Conservation (phyloP, 1,140 invertebrate species). For the Melanaphis sacchari region DNA sequence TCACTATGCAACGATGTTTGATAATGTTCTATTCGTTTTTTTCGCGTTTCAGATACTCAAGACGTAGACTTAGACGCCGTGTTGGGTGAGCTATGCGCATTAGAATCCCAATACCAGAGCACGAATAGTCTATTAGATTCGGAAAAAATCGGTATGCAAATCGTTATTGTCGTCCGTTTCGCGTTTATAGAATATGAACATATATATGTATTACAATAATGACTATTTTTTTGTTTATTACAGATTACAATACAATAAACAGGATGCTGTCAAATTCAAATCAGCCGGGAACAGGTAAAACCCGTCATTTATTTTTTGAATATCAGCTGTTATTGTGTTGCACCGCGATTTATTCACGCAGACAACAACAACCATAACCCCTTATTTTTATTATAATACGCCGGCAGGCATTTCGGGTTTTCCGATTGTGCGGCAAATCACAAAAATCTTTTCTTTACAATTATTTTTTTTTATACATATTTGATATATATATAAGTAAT, state of each 20-base stretch:
- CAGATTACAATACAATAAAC: slow-evolving; percentile 65
- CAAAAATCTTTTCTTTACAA: slow-evolving; percentile 4
- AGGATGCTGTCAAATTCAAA: slow-evolving; percentile 51
- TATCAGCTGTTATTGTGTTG: background rate
- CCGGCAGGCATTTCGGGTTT: background rate
- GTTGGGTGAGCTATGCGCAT: slow-evolving; percentile 88
- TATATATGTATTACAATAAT: background rate
- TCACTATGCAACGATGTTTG: background rate
- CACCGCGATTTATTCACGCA: slow-evolving; percentile 12
- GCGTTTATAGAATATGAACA: background rate
- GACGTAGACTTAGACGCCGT: slow-evolving; percentile 96
- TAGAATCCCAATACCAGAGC: slow-evolving; percentile 81
- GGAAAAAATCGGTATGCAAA: slow-evolving; percentile 63
- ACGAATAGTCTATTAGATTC: slow-evolving; percentile 60
- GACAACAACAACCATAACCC: background rate
- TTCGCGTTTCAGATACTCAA: slow-evolving; percentile 77
- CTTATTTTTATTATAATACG: background rate
- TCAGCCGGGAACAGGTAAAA: slow-evolving; percentile 45
- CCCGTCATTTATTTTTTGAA: background rate
- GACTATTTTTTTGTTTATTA: slow-evolving; percentile 61
- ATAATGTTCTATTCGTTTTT: background rate
- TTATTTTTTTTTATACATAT: background rate
- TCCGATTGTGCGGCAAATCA: background rate
- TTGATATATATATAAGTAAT: background rate
- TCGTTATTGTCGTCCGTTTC: background rate